Conservation (phyloP, 2,113 vertebrate species). For the Neogale vison region DNA sequence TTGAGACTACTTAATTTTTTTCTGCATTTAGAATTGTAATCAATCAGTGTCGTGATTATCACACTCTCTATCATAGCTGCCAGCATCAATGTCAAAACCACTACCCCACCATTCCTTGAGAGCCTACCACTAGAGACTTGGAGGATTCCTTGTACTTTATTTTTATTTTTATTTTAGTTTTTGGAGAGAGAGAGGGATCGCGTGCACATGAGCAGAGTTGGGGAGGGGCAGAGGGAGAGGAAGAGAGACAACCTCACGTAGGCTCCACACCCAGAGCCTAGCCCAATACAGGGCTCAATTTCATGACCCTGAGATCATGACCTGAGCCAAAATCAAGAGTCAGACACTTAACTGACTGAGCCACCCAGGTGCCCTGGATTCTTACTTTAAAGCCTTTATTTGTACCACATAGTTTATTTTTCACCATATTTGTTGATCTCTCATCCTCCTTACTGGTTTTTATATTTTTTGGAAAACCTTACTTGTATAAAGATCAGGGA, state of each 20-base stretch:
- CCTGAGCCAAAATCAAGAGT: not conserved
- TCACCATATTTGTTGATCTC: not conserved
- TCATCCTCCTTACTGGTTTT: not conserved
- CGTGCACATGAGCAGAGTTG: not conserved
- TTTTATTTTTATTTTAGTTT: not conserved
- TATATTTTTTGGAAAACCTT: not conserved
- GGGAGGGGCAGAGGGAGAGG: not conserved
- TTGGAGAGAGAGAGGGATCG: not conserved
- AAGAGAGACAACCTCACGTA: not conserved
- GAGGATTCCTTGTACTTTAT: not conserved
- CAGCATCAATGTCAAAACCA: not conserved
- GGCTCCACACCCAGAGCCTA: not conserved
- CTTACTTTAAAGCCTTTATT: not conserved
- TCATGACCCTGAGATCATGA: not conserved
- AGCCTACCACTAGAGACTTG: not conserved
- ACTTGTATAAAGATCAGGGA: not conserved
- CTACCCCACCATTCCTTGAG: not conserved
- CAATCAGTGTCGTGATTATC: not conserved
- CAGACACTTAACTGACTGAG: not conserved
- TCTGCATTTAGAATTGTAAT: not conserved
- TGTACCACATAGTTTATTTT: not conserved
- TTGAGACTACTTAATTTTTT: not conserved
- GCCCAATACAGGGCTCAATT: not conserved
- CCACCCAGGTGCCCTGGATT: not conserved
- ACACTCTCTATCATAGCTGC: not conserved